These are phyloP conservation scores for Drosophila nasuta DNA, from an alignment of 1,140 invertebrate species.

Conservation along the genomic window DNA sequence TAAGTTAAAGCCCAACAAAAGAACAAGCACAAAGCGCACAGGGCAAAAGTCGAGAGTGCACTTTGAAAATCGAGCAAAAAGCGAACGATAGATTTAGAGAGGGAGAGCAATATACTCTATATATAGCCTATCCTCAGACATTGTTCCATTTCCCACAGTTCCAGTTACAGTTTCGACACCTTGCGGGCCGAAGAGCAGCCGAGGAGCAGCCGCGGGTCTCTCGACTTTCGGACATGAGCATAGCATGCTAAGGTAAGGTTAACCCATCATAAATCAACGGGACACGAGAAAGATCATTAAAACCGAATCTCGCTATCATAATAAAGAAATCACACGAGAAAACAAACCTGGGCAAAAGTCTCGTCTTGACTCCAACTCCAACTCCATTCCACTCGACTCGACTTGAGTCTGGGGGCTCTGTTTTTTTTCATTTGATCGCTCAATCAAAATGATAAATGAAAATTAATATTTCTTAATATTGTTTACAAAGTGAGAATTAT, in stretches of 20 bases:
- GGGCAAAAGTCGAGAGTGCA: slow-evolving; percentile 67
- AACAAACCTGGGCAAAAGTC: slow-evolving; percentile 60
- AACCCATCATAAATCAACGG: slow-evolving; percentile 76
- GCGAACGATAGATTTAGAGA: not conserved
- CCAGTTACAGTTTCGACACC: slow-evolving; percentile 78
- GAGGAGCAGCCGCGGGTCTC: slow-evolving; percentile 3
- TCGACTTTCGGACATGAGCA: slow-evolving; percentile 5
- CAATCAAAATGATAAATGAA: slow-evolving; percentile 85
- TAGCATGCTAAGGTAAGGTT: slow-evolving; percentile 35
- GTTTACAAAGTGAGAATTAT: slow-evolving; percentile 85
- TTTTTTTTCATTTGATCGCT: slow-evolving; percentile 82
- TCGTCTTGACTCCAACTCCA: no score
- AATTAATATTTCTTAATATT: slow-evolving; percentile 85
- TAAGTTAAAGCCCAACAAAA: slow-evolving; percentile 79
- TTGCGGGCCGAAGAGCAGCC: slow-evolving; percentile 48
- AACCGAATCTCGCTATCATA: slow-evolving; percentile 80
- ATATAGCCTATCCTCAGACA: not conserved
- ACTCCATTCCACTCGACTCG: not conserved
- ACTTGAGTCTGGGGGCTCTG: slow-evolving; percentile 6
- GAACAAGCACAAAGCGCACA: slow-evolving; percentile 53
- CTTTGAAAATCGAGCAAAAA: slow-evolving; percentile 9
- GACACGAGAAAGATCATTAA: slow-evolving; percentile 73
- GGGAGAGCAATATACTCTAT: not conserved
- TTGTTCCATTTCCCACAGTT: slow-evolving; percentile 51
- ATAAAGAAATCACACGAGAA: slow-evolving; percentile 83